A percentile compares a stretch with the other conserved stretches of the same genome.
Evolutionary conservation across 2,888 invertebrate species (phyloP).

Genomic region (Drosophila rubida): DNA sequence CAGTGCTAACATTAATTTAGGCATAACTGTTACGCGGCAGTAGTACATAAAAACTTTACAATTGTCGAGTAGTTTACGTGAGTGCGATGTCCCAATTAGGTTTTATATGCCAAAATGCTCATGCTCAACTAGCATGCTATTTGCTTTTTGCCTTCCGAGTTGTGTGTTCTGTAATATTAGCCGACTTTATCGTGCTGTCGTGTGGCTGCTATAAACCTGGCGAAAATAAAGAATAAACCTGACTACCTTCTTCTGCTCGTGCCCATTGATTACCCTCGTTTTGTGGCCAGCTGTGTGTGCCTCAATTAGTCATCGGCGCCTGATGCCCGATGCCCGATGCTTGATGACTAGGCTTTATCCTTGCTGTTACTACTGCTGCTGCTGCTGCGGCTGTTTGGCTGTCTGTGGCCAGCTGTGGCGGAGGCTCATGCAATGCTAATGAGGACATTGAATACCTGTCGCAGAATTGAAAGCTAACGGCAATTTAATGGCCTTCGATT

Average conservation of each 20-base stretch:
- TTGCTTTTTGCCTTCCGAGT: neutral
- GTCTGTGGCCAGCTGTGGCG: slow-evolving; percentile 29
- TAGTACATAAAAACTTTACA: slow-evolving; percentile 2
- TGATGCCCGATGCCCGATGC: slow-evolving; percentile 4
- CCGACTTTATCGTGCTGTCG: slow-evolving; percentile 15
- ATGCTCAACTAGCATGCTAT: slow-evolving; percentile 2
- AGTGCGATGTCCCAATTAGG: neutral
- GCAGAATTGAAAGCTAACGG: slow-evolving; percentile 72
- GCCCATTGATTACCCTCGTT: slow-evolving; percentile 28
- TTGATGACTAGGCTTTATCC: slow-evolving; percentile 7
- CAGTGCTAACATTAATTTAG: neutral
- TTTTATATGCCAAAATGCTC: neutral
- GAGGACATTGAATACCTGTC: slow-evolving; percentile 52
- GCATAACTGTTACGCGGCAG: neutral
- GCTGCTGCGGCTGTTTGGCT: neutral
- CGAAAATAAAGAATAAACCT: slow-evolving; percentile 18
- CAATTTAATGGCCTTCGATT: slow-evolving; percentile 53
- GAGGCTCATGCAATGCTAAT: slow-evolving; percentile 62
- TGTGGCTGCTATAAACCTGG: slow-evolving; percentile 14
- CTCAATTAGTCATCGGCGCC: slow-evolving; percentile 39
- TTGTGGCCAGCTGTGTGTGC: slow-evolving; percentile 11
- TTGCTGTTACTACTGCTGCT: neutral
- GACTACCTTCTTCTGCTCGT: neutral
- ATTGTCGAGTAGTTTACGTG: slow-evolving; percentile 1
- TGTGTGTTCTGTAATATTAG: neutral